These are phyloP conservation scores for Pangasianodon hypophthalmus DNA, from an alignment of 2,113 vertebrate genomes.

Conservation along the genomic window DNA sequence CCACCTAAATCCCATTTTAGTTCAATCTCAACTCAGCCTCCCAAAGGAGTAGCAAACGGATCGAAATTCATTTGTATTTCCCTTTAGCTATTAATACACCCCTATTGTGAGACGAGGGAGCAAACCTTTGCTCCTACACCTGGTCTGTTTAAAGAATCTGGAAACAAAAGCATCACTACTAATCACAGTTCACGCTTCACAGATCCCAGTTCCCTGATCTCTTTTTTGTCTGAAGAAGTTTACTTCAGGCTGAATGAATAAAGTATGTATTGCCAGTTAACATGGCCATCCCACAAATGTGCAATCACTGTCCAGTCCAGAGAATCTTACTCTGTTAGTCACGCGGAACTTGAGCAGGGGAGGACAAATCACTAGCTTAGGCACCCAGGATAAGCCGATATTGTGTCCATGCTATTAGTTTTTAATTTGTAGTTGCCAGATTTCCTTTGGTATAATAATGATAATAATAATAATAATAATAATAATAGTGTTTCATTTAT, in stretches of 20 bases:
- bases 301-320: neutral
- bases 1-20: constrained; percentile 29
- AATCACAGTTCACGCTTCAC: neutral
- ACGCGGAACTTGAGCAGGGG: too few relatives aligned
- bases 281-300: neutral
- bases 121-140: constrained; percentile 31
- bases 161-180: constrained; percentile 22
- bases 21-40: constrained; percentile 11
- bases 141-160: constrained; percentile 23
- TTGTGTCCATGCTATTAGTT: neutral
- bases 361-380: neutral
- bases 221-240: neutral
- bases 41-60: constrained; percentile 3
- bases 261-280: neutral
- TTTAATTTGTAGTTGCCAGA: neutral
- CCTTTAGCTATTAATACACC: constrained; percentile 42
- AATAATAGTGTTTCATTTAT: neutral
- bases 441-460: neutral
- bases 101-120: neutral
- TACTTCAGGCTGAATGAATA: neutral
- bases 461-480: neutral
- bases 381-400: neutral
- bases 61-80: constrained; percentile 43
- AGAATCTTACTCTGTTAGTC: neutral
- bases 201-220: neutral